phyloP scores from a whole-genome alignment of 1,140 invertebrate species.

The Geopemphigus sp. region DNA sequence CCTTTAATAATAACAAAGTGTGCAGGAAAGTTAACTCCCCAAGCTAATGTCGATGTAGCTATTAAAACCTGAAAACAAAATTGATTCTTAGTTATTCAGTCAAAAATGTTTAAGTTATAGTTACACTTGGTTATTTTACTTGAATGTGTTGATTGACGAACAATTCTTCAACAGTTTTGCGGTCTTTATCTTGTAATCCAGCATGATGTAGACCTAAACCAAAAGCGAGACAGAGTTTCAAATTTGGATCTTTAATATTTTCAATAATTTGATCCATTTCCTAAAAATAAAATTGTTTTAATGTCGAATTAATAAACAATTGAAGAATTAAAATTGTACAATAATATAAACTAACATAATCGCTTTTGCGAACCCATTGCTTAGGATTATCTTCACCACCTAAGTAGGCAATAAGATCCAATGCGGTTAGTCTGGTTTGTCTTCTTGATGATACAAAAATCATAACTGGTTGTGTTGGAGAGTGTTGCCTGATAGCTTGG shows the following conservation, averaged over 20 bases:
- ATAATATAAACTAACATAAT: slow-evolving; percentile 57
- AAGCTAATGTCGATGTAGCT: slow-evolving; percentile 94
- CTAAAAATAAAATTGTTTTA: slow-evolving; percentile 23
- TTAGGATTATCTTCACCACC: slow-evolving; percentile 89
- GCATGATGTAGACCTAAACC: slow-evolving; percentile 99
- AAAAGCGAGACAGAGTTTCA: slow-evolving; percentile 92
- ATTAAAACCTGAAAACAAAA: slow-evolving; percentile 74
- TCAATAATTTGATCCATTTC: slow-evolving; percentile 77
- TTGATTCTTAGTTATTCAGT: neutral
- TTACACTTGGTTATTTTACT: slow-evolving; percentile 56
- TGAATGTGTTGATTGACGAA: slow-evolving; percentile 98
- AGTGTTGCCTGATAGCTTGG: slow-evolving; percentile 90
- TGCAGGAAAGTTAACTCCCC: slow-evolving; percentile 98
- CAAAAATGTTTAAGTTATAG: neutral
- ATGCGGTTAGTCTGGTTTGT: slow-evolving; percentile 93
- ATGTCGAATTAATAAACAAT: neutral
- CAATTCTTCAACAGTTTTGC: slow-evolving; percentile 88
- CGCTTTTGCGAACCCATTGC: slow-evolving; percentile 89
- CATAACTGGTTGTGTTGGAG: slow-evolving; percentile 83
- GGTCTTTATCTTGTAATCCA: slow-evolving; percentile 86
- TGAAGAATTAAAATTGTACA: neutral
- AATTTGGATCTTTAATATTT: slow-evolving; percentile 83
- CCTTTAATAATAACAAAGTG: slow-evolving; percentile 82
- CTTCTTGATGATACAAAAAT: slow-evolving; percentile 97
- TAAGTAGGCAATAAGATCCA: slow-evolving; percentile 92